Evolutionary conservation across 2,888 invertebrate genomes (phyloP).

Genomic region (Melinopterus prodromus): DNA sequence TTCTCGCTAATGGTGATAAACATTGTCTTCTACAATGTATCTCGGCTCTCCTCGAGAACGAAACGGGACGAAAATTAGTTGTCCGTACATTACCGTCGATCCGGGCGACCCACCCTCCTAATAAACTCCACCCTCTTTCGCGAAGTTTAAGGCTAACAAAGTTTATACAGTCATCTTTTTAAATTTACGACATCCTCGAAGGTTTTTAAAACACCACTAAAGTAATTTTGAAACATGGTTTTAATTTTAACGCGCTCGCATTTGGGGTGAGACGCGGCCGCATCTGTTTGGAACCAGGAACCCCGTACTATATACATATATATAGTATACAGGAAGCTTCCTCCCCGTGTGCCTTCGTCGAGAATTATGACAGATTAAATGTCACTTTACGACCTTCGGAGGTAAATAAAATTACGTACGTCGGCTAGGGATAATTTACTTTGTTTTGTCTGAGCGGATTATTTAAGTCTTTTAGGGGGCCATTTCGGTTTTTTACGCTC

Average conservation of each 20-base stretch:
- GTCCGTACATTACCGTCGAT: constrained; percentile 43
- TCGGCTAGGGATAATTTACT: constrained; percentile 19
- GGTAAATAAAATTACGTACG: constrained; percentile 23
- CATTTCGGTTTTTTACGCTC: constrained; percentile 17
- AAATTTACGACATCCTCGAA: constrained; percentile 60
- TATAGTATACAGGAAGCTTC: constrained; percentile 14
- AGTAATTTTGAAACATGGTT: constrained; percentile 61
- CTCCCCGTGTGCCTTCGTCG: constrained; percentile 15
- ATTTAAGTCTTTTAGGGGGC: constrained; percentile 27
- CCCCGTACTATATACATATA: neutral
- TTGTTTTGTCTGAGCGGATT: constrained; percentile 29
- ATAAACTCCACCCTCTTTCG: constrained; percentile 23
- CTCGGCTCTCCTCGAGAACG: constrained; percentile 46
- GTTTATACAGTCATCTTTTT: constrained; percentile 60
- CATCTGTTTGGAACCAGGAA: constrained; percentile 15
- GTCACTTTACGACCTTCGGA: constrained; percentile 31
- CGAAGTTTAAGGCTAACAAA: constrained; percentile 54
- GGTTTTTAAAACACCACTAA: constrained; percentile 60
- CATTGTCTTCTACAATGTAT: constrained; percentile 60
- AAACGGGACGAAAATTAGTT: constrained; percentile 49
- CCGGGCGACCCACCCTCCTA: constrained; percentile 20
- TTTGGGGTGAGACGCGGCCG: constrained; percentile 5
- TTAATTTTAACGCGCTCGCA: constrained; percentile 56
- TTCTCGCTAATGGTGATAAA: constrained; percentile 61
- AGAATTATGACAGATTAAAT: constrained; percentile 37